Base-by-base conservation (phyloP, 2,888 invertebrate species). In the Lepidochrysops patricia region DNA sequence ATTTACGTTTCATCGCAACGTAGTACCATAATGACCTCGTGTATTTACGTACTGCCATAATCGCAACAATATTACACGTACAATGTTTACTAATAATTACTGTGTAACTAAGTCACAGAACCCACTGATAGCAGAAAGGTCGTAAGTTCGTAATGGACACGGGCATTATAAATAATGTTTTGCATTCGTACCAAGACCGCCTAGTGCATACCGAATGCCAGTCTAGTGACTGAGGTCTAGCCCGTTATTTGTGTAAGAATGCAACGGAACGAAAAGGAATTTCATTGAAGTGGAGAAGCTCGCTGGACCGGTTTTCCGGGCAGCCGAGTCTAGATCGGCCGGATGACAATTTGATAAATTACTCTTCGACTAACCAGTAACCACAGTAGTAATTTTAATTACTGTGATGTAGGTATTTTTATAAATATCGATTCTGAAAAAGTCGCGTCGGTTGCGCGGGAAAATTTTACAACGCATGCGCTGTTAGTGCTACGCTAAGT, bases 261-360 rank as follows among this genome's bases (percentile, higher is more conserved):
- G 86, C 84, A 81, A 80, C 77, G 82, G 80, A 82, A 83, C 83
- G 83, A 84, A 86, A 85, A 80, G 84, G 88, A 88, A 88, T 89
- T 84, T 88, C 84, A 87, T 88, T 86, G 87, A 85, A 82, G 83
- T 80, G 74, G 73, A 79, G 79, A 75, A 70, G 78, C 79, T 71
- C 69, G 78, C 74, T 70, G 71, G 77, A 87, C 88, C 85, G 86
- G 87, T 88, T 86, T 77, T 74, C 74, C 73, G 77, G 77, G 70
- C 75, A 75, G 74, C 71, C 72, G 66, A 70, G 79, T 80, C 81
- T 79, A 79, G 75, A 70, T 72, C 70, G 67, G 68, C 72, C 73
- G 74, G 75, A 80, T 80, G 81, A 82, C 82, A 82, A 82, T 84
- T 80, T 83, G 82, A 84, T 82, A 77, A 26, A 52, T 27, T 52